Conservation (phyloP, 2,888 invertebrate genomes). For the Cenopis cana region DNA sequence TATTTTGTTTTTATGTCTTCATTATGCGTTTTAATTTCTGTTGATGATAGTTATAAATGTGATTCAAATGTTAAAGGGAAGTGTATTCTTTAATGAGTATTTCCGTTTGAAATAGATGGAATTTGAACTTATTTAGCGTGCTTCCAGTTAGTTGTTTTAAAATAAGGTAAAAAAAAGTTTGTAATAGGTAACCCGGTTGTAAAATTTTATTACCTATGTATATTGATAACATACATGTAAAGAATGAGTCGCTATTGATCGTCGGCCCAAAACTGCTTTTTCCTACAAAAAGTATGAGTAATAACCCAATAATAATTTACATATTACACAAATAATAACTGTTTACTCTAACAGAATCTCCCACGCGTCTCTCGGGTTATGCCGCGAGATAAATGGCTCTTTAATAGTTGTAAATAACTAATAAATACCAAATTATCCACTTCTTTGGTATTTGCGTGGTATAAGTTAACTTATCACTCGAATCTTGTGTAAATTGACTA, state of each 20-base stretch:
- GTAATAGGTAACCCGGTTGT: no score
- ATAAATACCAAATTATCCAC: slow-evolving; percentile 30
- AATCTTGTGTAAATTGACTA: slow-evolving; percentile 15
- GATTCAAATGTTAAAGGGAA: slow-evolving; percentile 18
- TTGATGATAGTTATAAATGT: slow-evolving; percentile 34
- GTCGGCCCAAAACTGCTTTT: slow-evolving; percentile 3
- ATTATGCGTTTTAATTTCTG: slow-evolving; percentile 38
- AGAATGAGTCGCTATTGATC: background rate
- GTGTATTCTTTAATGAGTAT: slow-evolving; percentile 20
- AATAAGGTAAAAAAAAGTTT: no score
- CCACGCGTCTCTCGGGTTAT: slow-evolving; percentile 15
- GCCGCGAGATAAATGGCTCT: slow-evolving; percentile 32
- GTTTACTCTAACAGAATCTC: slow-evolving; percentile 27
- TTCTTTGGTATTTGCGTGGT: slow-evolving; percentile 42
- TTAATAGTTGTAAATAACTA: slow-evolving; percentile 40
- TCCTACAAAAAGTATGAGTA: slow-evolving; percentile 9
- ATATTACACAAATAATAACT: slow-evolving; percentile 41
- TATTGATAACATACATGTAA: no score
- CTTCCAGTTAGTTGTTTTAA: no score
- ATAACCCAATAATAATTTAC: slow-evolving; percentile 25
- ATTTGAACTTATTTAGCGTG: background rate
- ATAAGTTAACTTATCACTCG: slow-evolving; percentile 12
- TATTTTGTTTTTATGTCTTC: slow-evolving; percentile 42
- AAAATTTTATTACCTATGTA: no score
- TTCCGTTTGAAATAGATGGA: background rate